Conservation (phyloP, 2,888 invertebrate genomes). For the Tridacna crocea region DNA sequence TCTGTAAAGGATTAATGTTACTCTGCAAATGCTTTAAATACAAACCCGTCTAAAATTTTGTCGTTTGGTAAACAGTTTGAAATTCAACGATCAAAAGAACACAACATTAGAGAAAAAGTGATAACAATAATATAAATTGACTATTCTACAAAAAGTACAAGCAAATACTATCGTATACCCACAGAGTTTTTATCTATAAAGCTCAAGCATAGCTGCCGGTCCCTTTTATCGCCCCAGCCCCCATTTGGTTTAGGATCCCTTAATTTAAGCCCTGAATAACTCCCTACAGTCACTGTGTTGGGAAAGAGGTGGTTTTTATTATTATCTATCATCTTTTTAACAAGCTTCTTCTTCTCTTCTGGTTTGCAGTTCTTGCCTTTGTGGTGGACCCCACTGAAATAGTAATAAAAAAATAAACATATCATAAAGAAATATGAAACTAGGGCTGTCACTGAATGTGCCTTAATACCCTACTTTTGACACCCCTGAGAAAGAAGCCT, state of each 20-base stretch:
- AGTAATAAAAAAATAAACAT: neutral
- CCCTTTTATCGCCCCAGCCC: slow-evolving; percentile 98
- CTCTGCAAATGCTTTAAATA: too few species aligned
- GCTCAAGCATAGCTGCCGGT: slow-evolving; percentile 90
- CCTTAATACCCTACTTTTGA: too few species aligned
- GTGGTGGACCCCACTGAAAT: slow-evolving; percentile 95
- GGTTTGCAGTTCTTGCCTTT: slow-evolving; percentile 88
- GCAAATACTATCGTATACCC: slow-evolving; percentile 14
- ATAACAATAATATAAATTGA: too few species aligned
- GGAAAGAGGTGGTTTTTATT: slow-evolving; percentile 85
- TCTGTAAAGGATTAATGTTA: too few species aligned
- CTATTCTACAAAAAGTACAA: neutral
- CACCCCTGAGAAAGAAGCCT: too few species aligned
- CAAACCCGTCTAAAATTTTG: too few species aligned
- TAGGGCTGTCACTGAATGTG: too few species aligned
- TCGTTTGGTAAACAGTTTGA: too few species aligned
- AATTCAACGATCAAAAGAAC: too few species aligned
- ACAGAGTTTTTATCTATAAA: slow-evolving; percentile 65
- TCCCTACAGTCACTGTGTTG: slow-evolving; percentile 82
- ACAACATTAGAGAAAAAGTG: too few species aligned
- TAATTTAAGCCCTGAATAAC: slow-evolving; percentile 87
- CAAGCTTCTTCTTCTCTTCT: slow-evolving; percentile 77
- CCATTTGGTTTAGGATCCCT: slow-evolving; percentile 89
- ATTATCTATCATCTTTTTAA: slow-evolving; percentile 80
- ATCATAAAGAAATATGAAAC: too few species aligned